A percentile compares a stretch with the other conserved stretches of the same genome.
Conservation (phyloP, 2,113 vertebrate genomes). For the Pseudonaja textilis region DNA sequence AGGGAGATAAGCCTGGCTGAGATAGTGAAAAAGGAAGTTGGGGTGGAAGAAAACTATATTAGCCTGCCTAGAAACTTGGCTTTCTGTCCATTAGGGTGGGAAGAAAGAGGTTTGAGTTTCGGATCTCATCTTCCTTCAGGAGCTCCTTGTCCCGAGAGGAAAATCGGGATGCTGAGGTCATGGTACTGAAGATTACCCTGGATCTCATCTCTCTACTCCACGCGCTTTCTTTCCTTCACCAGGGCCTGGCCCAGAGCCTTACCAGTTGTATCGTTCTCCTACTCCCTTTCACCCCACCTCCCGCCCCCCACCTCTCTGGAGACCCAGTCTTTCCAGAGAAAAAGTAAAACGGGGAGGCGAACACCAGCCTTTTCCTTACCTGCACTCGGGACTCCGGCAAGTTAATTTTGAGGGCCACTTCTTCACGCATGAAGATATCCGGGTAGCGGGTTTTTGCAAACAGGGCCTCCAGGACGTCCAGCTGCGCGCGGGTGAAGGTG, state of each 20-base stretch:
- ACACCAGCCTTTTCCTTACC: slow-evolving; percentile 64
- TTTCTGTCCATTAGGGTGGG: neutral
- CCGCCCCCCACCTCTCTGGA: neutral
- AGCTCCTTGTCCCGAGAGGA: neutral
- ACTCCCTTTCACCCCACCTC: fast-evolving
- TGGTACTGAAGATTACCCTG: neutral
- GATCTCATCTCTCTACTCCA: neutral
- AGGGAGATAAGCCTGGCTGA: neutral
- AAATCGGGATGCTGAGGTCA: neutral
- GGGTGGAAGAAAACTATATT: neutral
- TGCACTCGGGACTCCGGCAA: slow-evolving; percentile 93
- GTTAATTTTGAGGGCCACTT: slow-evolving; percentile 98
- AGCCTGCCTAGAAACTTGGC: neutral
- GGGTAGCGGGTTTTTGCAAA: slow-evolving; percentile 97
- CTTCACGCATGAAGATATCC: slow-evolving; percentile 98
- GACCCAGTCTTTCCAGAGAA: too few relatives aligned
- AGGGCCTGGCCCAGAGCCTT: neutral
- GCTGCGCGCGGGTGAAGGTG: slow-evolving; percentile 93
- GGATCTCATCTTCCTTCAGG: neutral
- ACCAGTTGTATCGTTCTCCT: neutral
- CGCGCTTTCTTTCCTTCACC: neutral
- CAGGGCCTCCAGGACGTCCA: slow-evolving; percentile 92
- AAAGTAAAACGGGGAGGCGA: neutral
- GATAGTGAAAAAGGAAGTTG: neutral
- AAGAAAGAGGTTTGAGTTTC: neutral